Conservation (phyloP, 2,888 invertebrate genomes). For the Xanthia togata region DNA sequence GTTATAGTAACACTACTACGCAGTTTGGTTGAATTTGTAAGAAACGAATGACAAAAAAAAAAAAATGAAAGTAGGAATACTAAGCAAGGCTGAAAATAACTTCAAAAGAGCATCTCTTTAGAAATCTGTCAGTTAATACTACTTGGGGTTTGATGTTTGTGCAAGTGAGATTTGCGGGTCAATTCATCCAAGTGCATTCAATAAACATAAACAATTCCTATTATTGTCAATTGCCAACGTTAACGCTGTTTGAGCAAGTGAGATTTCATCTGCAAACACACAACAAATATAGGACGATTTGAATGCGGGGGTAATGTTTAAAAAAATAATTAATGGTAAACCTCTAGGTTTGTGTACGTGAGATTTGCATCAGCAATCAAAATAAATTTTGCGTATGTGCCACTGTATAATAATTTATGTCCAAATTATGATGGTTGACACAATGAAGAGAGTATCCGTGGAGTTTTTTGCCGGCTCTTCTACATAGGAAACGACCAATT, state of each 20-base stretch:
- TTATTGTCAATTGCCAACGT: neutral
- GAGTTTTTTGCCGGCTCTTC: neutral
- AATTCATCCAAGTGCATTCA: neutral
- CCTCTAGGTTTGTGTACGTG: neutral
- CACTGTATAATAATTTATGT: neutral
- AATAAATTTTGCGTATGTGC: neutral
- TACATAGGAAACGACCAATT: neutral
- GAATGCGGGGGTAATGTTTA: slow-evolving; percentile 10
- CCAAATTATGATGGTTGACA: neutral
- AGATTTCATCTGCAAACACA: neutral
- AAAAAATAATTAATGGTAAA: neutral
- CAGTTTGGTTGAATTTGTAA: slow-evolving; percentile 15
- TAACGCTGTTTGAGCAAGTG: neutral
- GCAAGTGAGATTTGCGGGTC: neutral
- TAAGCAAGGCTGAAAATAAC: neutral
- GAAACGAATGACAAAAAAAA: neutral
- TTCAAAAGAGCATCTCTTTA: neutral
- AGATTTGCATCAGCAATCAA: neutral
- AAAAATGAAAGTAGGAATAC: neutral
- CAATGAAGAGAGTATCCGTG: neutral
- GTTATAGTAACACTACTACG: slow-evolving; percentile 5
- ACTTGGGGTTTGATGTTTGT: neutral
- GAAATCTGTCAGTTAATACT: neutral
- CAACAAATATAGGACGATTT: slow-evolving; percentile 1
- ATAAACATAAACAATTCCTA: neutral